Conservation (phyloP, 2,797 vertebrate genomes). For the Alosa sapidissima region DNA sequence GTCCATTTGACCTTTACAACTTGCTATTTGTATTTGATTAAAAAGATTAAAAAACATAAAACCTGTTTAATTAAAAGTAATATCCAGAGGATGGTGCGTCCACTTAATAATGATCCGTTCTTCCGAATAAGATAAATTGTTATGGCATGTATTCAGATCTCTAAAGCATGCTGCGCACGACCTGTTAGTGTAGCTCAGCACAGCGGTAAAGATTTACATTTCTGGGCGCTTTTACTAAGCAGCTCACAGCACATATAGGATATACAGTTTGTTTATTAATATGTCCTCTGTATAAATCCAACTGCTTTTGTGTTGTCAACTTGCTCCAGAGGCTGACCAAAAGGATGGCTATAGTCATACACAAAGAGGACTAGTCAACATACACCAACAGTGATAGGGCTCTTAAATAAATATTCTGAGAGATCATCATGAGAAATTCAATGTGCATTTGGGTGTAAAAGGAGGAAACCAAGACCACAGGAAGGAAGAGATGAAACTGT, state of each 20-base stretch:
- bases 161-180: background rate
- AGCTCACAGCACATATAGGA: background rate
- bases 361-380: no score
- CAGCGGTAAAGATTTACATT: background rate
- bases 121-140: background rate
- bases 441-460: no score
- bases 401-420: no score
- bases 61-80: conserved; percentile 14
- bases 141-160: conserved; percentile 4
- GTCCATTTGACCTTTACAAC: background rate
- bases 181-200: background rate
- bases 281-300: background rate
- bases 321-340: background rate
- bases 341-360: background rate
- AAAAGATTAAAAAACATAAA: conserved; percentile 16
- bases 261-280: background rate
- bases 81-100: background rate
- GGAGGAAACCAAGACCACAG: no score
- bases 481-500: no score
- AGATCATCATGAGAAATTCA: no score
- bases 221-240: background rate
- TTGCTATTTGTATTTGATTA: background rate
- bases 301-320: background rate
- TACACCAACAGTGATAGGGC: no score
- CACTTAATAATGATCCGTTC: conserved; percentile 12